A percentile compares a stretch with the other conserved stretches of the same genome.
These are phyloP conservation scores for Eidolon helvum DNA, from an alignment of 2,113 vertebrate genomes.

Conservation along the genomic window DNA sequence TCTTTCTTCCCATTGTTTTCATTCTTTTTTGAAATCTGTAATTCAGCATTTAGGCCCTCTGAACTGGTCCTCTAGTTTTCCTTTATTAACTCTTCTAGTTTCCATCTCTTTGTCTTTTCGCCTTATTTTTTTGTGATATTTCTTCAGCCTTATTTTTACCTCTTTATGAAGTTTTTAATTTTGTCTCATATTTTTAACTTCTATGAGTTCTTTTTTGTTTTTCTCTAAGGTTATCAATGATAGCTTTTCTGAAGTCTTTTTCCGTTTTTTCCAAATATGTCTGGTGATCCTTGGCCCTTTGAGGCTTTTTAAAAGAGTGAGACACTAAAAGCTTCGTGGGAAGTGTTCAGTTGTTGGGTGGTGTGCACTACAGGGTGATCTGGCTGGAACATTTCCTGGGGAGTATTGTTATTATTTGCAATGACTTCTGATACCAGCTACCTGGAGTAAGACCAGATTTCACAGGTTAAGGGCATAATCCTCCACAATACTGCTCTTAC, in stretches of 20 bases:
- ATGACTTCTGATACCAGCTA: neutral
- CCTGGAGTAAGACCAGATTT: neutral
- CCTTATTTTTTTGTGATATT: neutral
- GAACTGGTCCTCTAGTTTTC: neutral
- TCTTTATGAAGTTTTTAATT: neutral
- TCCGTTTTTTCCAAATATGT: neutral
- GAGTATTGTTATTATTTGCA: neutral
- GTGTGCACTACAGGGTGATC: neutral
- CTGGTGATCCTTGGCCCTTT: neutral
- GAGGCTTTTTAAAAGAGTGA: neutral
- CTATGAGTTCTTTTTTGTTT: neutral
- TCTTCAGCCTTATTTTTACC: neutral
- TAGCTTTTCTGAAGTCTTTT: neutral
- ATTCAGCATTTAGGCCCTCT: neutral
- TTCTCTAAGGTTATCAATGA: neutral
- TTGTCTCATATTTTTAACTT: slow-evolving; percentile 1
- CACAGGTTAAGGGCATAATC: neutral
- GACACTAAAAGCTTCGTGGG: neutral
- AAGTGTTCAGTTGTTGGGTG: neutral
- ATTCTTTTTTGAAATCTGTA: neutral
- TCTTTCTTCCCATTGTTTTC: neutral
- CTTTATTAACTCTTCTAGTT: neutral
- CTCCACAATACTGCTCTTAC: neutral
- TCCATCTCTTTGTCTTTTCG: neutral
- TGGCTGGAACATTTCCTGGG: neutral